Percentiles rank a stretch among this genome's conserved stretches.
Evolutionary conservation across 35 echinoderm and acorn worm genomes (phyloP).

Genomic region (Eucidaris tribuloides): DNA sequence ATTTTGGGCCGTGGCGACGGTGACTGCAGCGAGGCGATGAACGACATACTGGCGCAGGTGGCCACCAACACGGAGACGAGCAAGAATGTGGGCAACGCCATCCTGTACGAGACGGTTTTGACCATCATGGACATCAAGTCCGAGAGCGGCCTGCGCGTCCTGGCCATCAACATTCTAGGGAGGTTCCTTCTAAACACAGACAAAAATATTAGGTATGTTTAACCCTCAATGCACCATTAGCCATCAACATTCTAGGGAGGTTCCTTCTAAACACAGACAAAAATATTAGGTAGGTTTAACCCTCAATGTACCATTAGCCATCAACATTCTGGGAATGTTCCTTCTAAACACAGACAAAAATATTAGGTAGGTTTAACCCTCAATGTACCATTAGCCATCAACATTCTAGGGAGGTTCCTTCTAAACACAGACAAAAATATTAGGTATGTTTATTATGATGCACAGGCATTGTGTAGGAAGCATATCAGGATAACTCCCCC

Average conservation of each 20-base stretch:
- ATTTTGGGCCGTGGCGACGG: constrained; percentile 74
- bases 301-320: too few relatives aligned
- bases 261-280: constrained; percentile 97
- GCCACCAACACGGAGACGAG: constrained; percentile 98
- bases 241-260: constrained; percentile 95
- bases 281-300: constrained; percentile 99
- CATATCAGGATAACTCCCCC: too few relatives aligned
- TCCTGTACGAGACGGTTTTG: constrained; percentile 97
- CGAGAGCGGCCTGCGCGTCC: constrained; percentile 89
- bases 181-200: constrained; percentile 96
- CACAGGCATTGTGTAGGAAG: too few relatives aligned
- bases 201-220: constrained; percentile 99
- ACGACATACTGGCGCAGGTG: constrained; percentile 96
- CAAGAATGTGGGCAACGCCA: constrained; percentile 99
- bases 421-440: too few relatives aligned
- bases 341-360: constrained; percentile 98
- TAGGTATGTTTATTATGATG: too few relatives aligned
- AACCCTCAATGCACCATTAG: too few relatives aligned
- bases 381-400: too few relatives aligned
- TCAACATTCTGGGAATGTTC: constrained; percentile 97
- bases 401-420: too few relatives aligned
- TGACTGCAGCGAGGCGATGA: constrained; percentile 97
- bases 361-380: too few relatives aligned
- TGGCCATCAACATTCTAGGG: constrained; percentile 96
- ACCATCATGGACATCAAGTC: constrained; percentile 99